Base-by-base conservation (phyloP, 2,888 invertebrate genomes). In the Suillia variegata region DNA sequence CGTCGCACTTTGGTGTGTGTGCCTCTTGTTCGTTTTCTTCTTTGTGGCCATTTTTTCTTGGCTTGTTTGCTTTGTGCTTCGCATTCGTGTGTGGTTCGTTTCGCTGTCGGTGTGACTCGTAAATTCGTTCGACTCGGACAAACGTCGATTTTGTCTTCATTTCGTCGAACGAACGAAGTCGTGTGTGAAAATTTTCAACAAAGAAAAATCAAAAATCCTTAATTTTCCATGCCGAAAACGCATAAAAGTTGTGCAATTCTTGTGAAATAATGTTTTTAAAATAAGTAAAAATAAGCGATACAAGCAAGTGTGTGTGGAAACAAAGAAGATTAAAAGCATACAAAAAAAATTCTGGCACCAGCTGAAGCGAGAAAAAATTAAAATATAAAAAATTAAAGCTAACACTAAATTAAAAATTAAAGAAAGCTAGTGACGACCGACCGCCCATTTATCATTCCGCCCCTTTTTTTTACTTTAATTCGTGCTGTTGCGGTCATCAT, bases 1-100 rank as follows among this genome's bases (percentile, higher is more conserved):
- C 49, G 21, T 64, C 62, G 64, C n/a, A 66, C 66, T 66, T 66
- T 67, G 73, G 69, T 71, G 74, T 70, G 71, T 65, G 71, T 21
- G 45, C 38, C 45, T 26, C 26, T 54, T 70, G 73, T 45, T 45
- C 20, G 17, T 20, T 18, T 45, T 45, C 45, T 45, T 45, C 45
- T 45, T 45, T 45, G 45, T 45, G 8, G 17, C 18, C 18, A 38
- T 18, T 45, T 45, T 45, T 20, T 20, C 3, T 18, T 13, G 45
- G 18, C 45, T 38, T 5, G 20, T 38, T 5, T 38, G 38, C 38
- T 38, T 38, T 38, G 38, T 38, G 15, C n/a, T 38, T 38, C 38
- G n/a, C 15, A n/a, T 38, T 38, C 38, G 31, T 55, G 33, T n/a
- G 62, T 74, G 65, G 17, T 45, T 6, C 6, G 12, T 31, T 31